Conservation (phyloP, 2,888 invertebrate genomes). For the Diarsia rubi region DNA sequence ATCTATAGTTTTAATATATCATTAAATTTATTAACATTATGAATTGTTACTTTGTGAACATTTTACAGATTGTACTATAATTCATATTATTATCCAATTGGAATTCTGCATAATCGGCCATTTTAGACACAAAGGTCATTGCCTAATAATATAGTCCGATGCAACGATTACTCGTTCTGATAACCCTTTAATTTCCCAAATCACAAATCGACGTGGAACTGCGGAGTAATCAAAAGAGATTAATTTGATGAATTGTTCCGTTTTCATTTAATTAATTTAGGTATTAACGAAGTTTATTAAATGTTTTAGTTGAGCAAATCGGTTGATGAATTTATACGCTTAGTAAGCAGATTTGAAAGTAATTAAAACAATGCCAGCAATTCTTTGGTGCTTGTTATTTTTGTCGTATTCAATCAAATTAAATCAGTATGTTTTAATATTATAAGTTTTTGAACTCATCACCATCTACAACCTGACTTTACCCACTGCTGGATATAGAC, state of each 20-base stretch:
- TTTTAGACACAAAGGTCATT: no score
- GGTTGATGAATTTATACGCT: conserved; percentile 19
- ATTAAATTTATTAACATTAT: no score
- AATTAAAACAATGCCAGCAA: not conserved
- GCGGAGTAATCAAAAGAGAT: conserved; percentile 25
- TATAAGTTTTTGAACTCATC: no score
- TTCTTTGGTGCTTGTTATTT: conserved; percentile 6
- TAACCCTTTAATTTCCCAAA: conserved; percentile 34
- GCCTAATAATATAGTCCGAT: no score
- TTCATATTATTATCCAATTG: no score
- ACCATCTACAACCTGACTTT: no score
- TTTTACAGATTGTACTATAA: no score
- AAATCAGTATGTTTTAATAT: not conserved
- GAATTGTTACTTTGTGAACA: no score
- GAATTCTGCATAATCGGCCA: no score
- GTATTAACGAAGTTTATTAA: conserved; percentile 26
- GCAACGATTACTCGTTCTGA: not conserved
- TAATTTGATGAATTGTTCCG: conserved; percentile 26
- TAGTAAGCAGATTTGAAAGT: not conserved
- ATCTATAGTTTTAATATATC: no score
- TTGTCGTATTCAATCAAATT: not conserved
- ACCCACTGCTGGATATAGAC: no score
- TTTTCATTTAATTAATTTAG: conserved; percentile 49
- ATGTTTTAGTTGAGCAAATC: conserved; percentile 23
- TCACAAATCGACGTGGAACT: conserved; percentile 24